These are phyloP conservation scores for Drosophila nasuta DNA, from an alignment of 1,140 invertebrate species.

Conservation along the genomic window DNA sequence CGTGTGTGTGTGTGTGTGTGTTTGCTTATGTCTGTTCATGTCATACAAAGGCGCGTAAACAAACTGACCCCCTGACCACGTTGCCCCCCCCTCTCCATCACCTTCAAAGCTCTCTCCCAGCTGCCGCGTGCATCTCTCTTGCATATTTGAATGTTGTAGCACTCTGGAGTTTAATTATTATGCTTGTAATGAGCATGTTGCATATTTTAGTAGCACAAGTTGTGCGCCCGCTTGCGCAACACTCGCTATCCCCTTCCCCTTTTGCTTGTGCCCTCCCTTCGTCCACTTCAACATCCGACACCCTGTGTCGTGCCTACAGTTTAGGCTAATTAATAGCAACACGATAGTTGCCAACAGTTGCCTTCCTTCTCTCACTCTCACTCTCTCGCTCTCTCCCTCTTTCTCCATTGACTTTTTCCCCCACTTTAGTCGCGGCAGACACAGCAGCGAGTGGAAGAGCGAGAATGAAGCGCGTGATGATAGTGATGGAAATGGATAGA, in stretches of 20 bases:
- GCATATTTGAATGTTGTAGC: slow-evolving; percentile 69
- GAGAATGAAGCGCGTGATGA: not conserved
- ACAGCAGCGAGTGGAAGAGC: not conserved
- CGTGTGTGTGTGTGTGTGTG: not conserved
- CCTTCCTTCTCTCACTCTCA: not conserved
- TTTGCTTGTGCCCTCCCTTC: not conserved
- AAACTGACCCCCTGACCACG: slow-evolving; percentile 37
- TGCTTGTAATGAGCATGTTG: slow-evolving; percentile 76
- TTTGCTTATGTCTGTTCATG: slow-evolving; percentile 49
- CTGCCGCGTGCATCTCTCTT: not conserved
- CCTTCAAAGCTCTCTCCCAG: no score
- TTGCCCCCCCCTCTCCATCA: not conserved
- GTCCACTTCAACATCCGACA: not conserved
- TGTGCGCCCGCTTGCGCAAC: slow-evolving; percentile 1
- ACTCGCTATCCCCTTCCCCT: not conserved
- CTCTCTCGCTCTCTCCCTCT: not conserved
- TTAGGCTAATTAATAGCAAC: slow-evolving; percentile 67
- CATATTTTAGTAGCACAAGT: slow-evolving; percentile 54
- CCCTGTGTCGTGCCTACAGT: slow-evolving; percentile 16
- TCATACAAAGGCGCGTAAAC: slow-evolving; percentile 61
- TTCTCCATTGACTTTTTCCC: no score
- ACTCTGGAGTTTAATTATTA: slow-evolving; percentile 72
- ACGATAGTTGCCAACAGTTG: slow-evolving; percentile 15
- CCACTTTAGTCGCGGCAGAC: slow-evolving; percentile 1
- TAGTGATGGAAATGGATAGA: not conserved